Evolutionary conservation across 2,888 invertebrate species (phyloP).

Genomic region (Acrobasis repandana): DNA sequence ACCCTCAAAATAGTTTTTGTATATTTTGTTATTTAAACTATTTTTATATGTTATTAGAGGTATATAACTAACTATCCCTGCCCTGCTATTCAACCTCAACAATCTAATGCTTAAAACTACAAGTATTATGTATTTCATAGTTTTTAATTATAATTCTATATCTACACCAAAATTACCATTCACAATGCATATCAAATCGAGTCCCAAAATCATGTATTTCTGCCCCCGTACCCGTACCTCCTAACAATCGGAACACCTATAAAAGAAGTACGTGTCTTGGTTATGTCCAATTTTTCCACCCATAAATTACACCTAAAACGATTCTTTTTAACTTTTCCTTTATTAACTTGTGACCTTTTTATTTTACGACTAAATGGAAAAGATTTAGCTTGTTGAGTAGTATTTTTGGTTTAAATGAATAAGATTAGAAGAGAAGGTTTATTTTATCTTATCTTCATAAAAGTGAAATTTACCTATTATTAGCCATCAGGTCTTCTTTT

Average conservation of each 20-base stretch:
- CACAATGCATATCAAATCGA: background rate
- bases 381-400: slow-evolving; percentile 40
- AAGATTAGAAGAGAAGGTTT: no score
- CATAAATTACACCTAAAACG: slow-evolving; percentile 57
- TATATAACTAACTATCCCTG: no score
- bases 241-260: slow-evolving; percentile 52
- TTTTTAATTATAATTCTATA: no score
- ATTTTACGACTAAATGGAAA: slow-evolving; percentile 52
- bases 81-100: no score
- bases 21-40: no score
- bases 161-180: background rate
- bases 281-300: slow-evolving; percentile 53
- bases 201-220: background rate
- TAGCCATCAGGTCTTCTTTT: no score
- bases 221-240: background rate
- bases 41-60: no score
- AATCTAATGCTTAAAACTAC: no score
- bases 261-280: slow-evolving; percentile 61
- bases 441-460: no score
- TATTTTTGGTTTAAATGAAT: slow-evolving; percentile 36
- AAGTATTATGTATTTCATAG: no score
- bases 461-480: no score
- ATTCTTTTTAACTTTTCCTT: slow-evolving; percentile 49
- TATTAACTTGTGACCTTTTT: slow-evolving; percentile 56
- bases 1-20: no score